Conservation (phyloP, 1,140 invertebrate species). For the Drosophila albomicans region DNA sequence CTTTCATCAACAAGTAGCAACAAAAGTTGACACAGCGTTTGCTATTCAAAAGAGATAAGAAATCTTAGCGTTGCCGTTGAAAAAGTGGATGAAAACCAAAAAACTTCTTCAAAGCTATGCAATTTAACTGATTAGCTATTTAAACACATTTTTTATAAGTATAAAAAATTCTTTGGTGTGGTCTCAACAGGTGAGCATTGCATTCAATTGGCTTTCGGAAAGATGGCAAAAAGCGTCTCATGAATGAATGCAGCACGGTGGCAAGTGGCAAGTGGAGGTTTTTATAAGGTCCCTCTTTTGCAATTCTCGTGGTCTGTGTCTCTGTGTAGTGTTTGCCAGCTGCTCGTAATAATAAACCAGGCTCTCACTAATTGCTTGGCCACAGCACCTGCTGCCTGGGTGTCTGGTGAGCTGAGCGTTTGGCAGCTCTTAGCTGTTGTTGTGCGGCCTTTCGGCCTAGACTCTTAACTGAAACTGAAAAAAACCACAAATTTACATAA, state of each 20-base stretch:
- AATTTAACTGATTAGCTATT: too few relatives aligned
- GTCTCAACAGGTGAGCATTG: not conserved
- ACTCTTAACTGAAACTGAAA: slow-evolving; percentile 44
- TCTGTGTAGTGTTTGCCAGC: slow-evolving; percentile 18
- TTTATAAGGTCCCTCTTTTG: not conserved
- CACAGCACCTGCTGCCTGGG: slow-evolving; percentile 71
- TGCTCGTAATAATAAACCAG: slow-evolving; percentile 46
- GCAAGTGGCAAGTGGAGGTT: not conserved
- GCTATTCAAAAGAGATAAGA: too few relatives aligned
- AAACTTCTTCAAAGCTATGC: too few relatives aligned
- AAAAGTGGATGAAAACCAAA: too few relatives aligned
- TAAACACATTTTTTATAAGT: too few relatives aligned
- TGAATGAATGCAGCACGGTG: slow-evolving; percentile 17
- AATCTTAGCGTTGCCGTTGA: too few relatives aligned
- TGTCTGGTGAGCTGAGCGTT: not conserved
- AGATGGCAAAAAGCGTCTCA: not conserved
- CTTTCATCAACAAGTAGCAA: too few relatives aligned
- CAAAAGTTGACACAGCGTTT: too few relatives aligned
- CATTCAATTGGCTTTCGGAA: slow-evolving; percentile 1
- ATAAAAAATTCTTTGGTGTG: too few relatives aligned
- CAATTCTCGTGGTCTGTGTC: not conserved
- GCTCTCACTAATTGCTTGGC: slow-evolving; percentile 72
- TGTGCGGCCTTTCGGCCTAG: slow-evolving; percentile 33
- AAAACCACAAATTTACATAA: slow-evolving; percentile 83
- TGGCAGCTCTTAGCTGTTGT: slow-evolving; percentile 8